Conservation (phyloP, 2,888 invertebrate species). For the Acleris laterana region DNA sequence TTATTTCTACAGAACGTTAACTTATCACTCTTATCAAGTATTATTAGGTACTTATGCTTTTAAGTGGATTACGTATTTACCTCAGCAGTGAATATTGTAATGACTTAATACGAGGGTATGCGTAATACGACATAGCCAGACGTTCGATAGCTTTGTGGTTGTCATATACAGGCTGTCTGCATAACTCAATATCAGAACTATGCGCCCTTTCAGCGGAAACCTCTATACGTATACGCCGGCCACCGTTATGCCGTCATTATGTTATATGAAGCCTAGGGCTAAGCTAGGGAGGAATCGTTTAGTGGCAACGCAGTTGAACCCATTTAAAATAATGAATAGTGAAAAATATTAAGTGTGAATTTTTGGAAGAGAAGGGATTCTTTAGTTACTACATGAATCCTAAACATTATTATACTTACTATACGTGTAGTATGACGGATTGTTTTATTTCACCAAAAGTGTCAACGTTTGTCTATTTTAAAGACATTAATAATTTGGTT, state of each 20-base stretch:
- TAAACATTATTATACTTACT: too few species aligned
- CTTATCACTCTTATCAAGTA: not conserved
- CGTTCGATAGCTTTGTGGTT: slow-evolving; percentile 53
- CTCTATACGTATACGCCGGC: slow-evolving; percentile 39
- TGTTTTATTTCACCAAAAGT: too few species aligned
- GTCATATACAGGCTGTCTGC: slow-evolving; percentile 64
- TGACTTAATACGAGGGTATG: slow-evolving; percentile 12
- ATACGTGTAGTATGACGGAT: too few species aligned
- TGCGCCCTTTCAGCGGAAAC: slow-evolving; percentile 58
- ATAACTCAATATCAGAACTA: slow-evolving; percentile 81
- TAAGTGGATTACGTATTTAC: not conserved
- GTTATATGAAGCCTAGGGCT: slow-evolving; percentile 42
- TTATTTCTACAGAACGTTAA: not conserved
- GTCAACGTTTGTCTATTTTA: too few species aligned
- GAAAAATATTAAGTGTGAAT: too few species aligned
- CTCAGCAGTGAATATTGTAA: not conserved
- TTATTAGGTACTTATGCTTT: not conserved
- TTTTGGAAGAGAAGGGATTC: too few species aligned
- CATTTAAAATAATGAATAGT: too few species aligned
- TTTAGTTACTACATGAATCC: too few species aligned
- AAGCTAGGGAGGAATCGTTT: slow-evolving; percentile 6
- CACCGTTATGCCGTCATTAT: slow-evolving; percentile 46
- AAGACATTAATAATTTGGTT: not conserved
- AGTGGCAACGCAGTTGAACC: too few species aligned
- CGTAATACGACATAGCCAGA: slow-evolving; percentile 56